Percentiles rank a stretch among this genome's conserved stretches.
These are phyloP conservation scores for Petrocephalus schoutedeni DNA, from an alignment of 2,797 vertebrate genomes.

Conservation along the genomic window DNA sequence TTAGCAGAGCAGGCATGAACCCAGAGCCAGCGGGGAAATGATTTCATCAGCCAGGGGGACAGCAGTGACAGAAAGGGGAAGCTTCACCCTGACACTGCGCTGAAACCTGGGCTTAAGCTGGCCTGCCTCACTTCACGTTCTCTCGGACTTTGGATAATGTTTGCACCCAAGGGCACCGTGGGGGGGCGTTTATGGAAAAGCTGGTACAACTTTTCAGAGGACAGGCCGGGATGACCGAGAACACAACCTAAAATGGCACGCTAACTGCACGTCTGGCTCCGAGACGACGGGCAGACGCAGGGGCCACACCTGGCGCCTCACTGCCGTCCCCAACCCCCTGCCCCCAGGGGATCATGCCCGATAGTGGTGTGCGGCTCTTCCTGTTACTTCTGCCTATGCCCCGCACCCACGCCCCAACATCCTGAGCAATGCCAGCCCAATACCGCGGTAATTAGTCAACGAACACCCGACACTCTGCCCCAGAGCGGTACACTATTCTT, in stretches of 20 bases:
- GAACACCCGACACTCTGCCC: background rate
- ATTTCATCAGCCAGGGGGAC: background rate
- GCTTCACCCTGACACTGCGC: background rate
- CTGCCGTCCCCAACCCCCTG: background rate
- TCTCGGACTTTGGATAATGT: background rate
- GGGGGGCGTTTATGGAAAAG: background rate
- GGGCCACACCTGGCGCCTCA: no score
- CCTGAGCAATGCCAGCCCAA: conserved; percentile 29
- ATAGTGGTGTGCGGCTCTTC: no score
- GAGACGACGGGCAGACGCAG: background rate
- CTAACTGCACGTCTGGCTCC: background rate
- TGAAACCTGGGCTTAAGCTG: no score
- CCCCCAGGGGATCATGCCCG: background rate
- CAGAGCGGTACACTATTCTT: background rate
- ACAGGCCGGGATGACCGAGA: background rate
- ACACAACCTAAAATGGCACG: background rate
- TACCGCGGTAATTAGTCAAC: conserved; percentile 13
- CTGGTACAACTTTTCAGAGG: background rate
- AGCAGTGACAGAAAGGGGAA: background rate
- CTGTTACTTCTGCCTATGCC: background rate
- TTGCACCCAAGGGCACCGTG: background rate
- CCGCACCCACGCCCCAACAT: background rate
- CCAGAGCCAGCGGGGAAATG: background rate
- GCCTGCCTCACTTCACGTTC: background rate
- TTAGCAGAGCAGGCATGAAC: background rate